phyloP scores from a whole-genome alignment of 2,113 vertebrate genomes.

The Plotosus lineatus region DNA sequence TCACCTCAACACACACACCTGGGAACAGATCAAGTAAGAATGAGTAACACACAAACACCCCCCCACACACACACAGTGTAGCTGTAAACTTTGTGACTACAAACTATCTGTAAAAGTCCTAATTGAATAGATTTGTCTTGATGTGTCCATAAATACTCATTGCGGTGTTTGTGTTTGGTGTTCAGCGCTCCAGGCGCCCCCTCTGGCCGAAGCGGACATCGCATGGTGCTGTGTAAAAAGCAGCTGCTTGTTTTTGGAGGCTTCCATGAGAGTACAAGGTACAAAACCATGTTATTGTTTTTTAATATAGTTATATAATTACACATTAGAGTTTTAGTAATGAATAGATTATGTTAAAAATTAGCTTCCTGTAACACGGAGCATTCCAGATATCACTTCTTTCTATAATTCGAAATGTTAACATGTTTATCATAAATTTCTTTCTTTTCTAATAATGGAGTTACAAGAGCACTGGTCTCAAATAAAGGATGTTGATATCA shows the following conservation, averaged over 20 bases:
- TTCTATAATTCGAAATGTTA: too few relatives aligned
- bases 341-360: too few relatives aligned
- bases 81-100: too few relatives aligned
- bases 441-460: too few relatives aligned
- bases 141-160: too few relatives aligned
- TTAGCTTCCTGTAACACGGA: not conserved
- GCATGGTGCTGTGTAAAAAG: conserved; percentile 87
- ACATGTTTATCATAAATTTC: not conserved
- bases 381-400: not conserved
- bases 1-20: conserved; percentile 84
- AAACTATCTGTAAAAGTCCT: too few relatives aligned
- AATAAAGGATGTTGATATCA: too few relatives aligned
- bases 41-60: not conserved
- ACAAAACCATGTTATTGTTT: too few relatives aligned
- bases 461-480: too few relatives aligned
- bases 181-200: conserved; percentile 85
- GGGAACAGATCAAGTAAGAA: conserved; percentile 94
- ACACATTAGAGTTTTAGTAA: too few relatives aligned
- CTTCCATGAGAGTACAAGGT: conserved; percentile 93
- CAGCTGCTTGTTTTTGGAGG: conserved; percentile 92
- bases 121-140: too few relatives aligned
- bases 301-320: too few relatives aligned
- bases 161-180: conserved; percentile 20
- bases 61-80: conserved; percentile 5
- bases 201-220: conserved; percentile 90